phyloP scores from a whole-genome alignment of 2,797 vertebrate species.

The Myripristis murdjan region DNA sequence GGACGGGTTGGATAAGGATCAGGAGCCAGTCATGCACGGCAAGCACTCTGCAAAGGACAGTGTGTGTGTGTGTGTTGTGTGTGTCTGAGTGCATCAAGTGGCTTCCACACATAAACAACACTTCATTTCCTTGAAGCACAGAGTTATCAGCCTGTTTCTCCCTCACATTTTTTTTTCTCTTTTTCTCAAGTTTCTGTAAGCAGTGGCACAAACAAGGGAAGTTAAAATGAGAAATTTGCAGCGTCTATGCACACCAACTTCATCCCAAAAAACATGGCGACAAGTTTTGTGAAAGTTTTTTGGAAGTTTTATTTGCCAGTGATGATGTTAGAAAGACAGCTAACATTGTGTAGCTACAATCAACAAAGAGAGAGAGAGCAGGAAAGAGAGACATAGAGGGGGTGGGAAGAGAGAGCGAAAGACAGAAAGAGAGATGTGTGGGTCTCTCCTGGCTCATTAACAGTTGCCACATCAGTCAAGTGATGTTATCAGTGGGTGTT shows the following conservation, averaged over 20 bases:
- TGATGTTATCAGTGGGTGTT: conserved; percentile 34
- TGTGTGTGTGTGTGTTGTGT: conserved; percentile 7
- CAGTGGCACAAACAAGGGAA: neutral
- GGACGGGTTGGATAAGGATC: conserved; percentile 26
- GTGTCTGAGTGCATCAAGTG: neutral
- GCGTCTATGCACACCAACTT: neutral
- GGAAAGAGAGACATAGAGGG: neutral
- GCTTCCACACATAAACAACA: neutral
- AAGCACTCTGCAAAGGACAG: conserved; percentile 11
- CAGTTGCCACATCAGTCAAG: conserved; percentile 60
- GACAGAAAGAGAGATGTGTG: neutral
- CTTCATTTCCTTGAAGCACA: neutral
- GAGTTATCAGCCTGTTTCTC: neutral
- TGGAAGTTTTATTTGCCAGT: conserved; percentile 23
- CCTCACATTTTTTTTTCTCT: neutral
- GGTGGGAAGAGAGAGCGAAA: neutral
- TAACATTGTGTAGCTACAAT: conserved; percentile 18
- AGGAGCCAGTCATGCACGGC: conserved; percentile 1
- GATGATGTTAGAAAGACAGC: conserved; percentile 36
- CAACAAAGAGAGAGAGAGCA: conserved; percentile 18
- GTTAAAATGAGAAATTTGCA: neutral
- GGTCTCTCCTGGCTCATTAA: conserved; percentile 57
- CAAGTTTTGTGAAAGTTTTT: neutral
- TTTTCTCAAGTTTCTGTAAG: neutral
- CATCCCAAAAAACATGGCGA: conserved; percentile 21